These are phyloP conservation scores for Conus betulinus DNA, from an alignment of 1,140 invertebrate genomes.

Conservation along the genomic window DNA sequence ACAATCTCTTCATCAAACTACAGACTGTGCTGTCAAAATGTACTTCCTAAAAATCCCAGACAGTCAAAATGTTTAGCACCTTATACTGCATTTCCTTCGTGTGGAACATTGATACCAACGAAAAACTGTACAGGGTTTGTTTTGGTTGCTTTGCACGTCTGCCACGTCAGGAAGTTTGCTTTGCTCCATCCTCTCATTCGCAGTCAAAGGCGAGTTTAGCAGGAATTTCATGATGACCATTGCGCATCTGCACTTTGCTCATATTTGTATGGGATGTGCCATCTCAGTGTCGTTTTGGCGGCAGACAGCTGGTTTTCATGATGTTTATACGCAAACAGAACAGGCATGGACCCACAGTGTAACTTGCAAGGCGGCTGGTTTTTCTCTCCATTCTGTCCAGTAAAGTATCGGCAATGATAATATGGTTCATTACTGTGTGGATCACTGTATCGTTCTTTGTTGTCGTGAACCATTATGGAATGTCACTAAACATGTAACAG, in stretches of 20 bases:
- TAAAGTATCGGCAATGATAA: background rate
- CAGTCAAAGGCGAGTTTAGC: too few relatives aligned
- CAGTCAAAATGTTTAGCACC: conserved; percentile 49
- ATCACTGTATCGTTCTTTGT: background rate
- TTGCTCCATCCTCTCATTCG: too few relatives aligned
- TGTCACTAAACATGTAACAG: background rate
- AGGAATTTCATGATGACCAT: too few relatives aligned
- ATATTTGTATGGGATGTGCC: too few relatives aligned
- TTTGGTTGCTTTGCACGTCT: too few relatives aligned
- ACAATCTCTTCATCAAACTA: conserved; percentile 45
- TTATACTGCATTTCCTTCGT: conserved; percentile 55
- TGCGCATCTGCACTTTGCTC: too few relatives aligned
- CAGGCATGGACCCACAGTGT: conserved; percentile 15
- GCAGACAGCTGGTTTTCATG: too few relatives aligned
- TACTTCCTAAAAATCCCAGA: conserved; percentile 27
- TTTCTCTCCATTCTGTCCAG: background rate
- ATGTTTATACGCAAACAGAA: too few relatives aligned
- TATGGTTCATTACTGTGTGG: background rate
- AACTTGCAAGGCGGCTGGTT: background rate
- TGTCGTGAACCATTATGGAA: background rate
- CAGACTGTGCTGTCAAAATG: conserved; percentile 55
- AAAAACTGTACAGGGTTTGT: too few relatives aligned
- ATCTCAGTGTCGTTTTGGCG: too few relatives aligned
- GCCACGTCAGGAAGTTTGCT: too few relatives aligned
- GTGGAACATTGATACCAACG: conserved; percentile 50